Evolutionary conservation across 2,888 invertebrate species (phyloP).

Genomic region (Aspidiotus rigidus): DNA sequence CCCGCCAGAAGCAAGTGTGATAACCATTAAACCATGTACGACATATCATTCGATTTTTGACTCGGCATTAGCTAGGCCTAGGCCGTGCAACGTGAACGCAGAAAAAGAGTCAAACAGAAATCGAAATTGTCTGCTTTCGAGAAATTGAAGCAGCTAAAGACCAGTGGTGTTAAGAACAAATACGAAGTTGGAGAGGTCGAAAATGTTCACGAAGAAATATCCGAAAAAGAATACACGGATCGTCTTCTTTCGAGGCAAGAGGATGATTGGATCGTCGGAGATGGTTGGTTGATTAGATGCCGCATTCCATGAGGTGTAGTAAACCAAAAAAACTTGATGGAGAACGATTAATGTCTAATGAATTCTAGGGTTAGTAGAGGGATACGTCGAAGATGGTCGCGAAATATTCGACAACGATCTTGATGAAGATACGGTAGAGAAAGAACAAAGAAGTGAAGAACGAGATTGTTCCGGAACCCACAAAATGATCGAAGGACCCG

Average conservation of each 20-base stretch:
- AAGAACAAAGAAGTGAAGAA: slow-evolving; percentile 47
- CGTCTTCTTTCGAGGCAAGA: slow-evolving; percentile 74
- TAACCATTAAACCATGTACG: too few species aligned
- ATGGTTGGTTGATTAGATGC: slow-evolving; percentile 52
- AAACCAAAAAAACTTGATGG: background rate
- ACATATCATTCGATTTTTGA: too few species aligned
- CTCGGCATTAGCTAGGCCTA: too few species aligned
- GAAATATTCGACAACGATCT: slow-evolving; percentile 96
- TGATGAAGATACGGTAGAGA: slow-evolving; percentile 59
- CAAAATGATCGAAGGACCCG: slow-evolving; percentile 26
- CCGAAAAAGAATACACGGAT: slow-evolving; percentile 74
- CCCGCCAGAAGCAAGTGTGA: too few species aligned
- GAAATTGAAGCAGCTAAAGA: slow-evolving; percentile 61
- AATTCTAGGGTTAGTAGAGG: slow-evolving; percentile 63
- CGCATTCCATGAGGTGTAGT: background rate
- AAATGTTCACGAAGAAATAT: slow-evolving; percentile 89
- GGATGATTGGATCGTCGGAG: slow-evolving; percentile 94
- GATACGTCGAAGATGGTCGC: slow-evolving; percentile 91
- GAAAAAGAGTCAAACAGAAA: slow-evolving; percentile 39
- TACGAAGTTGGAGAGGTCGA: slow-evolving; percentile 72
- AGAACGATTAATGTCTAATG: slow-evolving; percentile 10
- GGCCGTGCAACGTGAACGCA: slow-evolving; percentile 5
- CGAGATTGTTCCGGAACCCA: slow-evolving; percentile 41
- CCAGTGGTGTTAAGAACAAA: slow-evolving; percentile 72
- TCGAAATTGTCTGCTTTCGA: slow-evolving; percentile 64